Percentiles rank a stretch among this genome's conserved stretches.
Conservation (phyloP, 2,888 invertebrate species). For the Tineola bisselliella region DNA sequence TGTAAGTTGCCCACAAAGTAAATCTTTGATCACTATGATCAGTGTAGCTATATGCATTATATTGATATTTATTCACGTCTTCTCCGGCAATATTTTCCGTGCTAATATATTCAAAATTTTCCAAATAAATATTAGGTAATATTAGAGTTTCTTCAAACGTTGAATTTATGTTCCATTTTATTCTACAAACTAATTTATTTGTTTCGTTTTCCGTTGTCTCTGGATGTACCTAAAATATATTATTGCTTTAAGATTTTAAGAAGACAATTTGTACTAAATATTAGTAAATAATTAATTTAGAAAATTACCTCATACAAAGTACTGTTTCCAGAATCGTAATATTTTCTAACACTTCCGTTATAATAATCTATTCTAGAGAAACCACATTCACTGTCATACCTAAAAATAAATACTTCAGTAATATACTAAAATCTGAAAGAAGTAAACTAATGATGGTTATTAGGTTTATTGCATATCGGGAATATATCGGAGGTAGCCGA, state of each 20-base stretch:
- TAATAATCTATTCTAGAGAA: not conserved
- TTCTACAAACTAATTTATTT: not conserved
- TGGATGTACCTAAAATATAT: not conserved
- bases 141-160: not conserved
- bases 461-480: too few species aligned
- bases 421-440: too few species aligned
- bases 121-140: not conserved
- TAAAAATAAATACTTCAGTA: not conserved
- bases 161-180: not conserved
- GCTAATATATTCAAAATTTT: slow-evolving; percentile 18
- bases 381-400: slow-evolving; percentile 4
- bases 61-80: not conserved
- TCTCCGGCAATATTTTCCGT: slow-evolving; percentile 22
- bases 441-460: too few species aligned
- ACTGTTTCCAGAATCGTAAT: not conserved
- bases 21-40: slow-evolving; percentile 9
- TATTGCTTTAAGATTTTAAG: too few species aligned
- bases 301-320: not conserved
- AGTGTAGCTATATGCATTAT: not conserved
- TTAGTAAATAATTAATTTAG: too few species aligned
- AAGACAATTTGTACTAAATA: too few species aligned
- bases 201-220: not conserved
- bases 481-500: too few species aligned
- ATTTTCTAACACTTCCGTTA: slow-evolving; percentile 2
- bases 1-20: slow-evolving; percentile 32